Evolutionary conservation across 2,888 invertebrate genomes (phyloP).

Genomic region (Ecliptopera silaceata): DNA sequence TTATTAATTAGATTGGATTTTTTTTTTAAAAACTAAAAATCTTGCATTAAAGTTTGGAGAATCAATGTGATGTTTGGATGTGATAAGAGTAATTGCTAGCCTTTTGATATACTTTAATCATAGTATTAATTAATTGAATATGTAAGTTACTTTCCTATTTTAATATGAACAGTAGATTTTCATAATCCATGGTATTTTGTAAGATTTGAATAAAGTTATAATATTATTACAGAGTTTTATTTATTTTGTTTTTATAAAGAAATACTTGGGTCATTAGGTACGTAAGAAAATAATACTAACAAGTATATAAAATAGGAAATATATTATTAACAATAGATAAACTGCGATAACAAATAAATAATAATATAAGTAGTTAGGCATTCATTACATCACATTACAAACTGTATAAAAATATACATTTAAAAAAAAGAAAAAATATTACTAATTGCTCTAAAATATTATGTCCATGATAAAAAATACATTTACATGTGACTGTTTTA

Average conservation of each 20-base stretch:
- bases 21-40: not conserved
- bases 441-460: too few relatives aligned
- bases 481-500: too few relatives aligned
- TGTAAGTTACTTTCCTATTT: conserved; percentile 77
- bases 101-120: conserved; percentile 51
- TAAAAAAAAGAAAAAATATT: too few relatives aligned
- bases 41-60: not conserved
- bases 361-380: not conserved
- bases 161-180: conserved; percentile 58
- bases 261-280: too few relatives aligned
- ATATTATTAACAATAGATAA: not conserved
- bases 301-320: not conserved
- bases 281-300: not conserved
- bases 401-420: too few relatives aligned
- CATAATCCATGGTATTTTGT: conserved; percentile 62
- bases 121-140: conserved; percentile 22
- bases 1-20: too few relatives aligned
- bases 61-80: conserved; percentile 70
- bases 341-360: not conserved
- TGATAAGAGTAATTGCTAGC: conserved; percentile 65
- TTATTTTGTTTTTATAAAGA: too few relatives aligned
- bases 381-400: too few relatives aligned
- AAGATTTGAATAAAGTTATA: conserved; percentile 58
- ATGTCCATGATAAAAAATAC: too few relatives aligned
- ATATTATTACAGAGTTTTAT: conserved; percentile 1